Evolutionary conservation across 2,888 invertebrate species (phyloP), one percentile per base, ranked within the genome.

Genomic region (Caenorhabditis panamensis): DNA sequence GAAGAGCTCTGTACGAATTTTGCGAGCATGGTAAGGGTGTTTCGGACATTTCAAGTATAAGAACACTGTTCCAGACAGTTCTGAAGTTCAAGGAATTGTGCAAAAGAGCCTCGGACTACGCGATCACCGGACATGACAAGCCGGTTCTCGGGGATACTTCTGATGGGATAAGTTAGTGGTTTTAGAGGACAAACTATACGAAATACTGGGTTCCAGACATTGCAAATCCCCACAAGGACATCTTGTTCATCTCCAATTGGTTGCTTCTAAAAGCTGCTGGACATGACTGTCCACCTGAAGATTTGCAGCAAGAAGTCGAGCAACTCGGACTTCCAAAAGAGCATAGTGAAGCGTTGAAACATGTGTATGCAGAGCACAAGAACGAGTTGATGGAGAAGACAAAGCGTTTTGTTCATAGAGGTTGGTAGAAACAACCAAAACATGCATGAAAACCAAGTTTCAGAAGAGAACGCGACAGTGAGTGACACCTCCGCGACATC

Each of bases 321-420:
- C 79, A 79, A 28, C 49, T 79, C 16, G 79, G 79, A 47, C 22
- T 79, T 24, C 79, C 79, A 11, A 36, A 47, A 51, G 75, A 76
- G 49, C 75, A 76, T n/a, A 67, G 67, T 31, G 22, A 20, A 8
- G 61, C 59, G 36, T 67, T 76, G 26, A 51, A 56, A 20, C 61
- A 62, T 22, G 59, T 66, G 4, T 76, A 76, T 24, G 75, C 53
- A 24, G 36, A n/a, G 13, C 37, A 66, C 31, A 64, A 41, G 13
- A 1, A 20, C 0, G 59, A 73, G 47, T 41, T 73, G 66, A 58
- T 9, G 41, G 49, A 59, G 20, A 73, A 59, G 41, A 51, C 49
- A 3, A 11, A 16, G n/a, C 36, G 53, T 4, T 49, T 36, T 16
- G 37, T 73, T 22, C 66, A 73, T 16, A 58, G 22, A 73, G 72